Evolutionary conservation across 2,888 invertebrate genomes (phyloP), one percentile per base, ranked within the genome.

Genomic region (Trachelus iudaicus): DNA sequence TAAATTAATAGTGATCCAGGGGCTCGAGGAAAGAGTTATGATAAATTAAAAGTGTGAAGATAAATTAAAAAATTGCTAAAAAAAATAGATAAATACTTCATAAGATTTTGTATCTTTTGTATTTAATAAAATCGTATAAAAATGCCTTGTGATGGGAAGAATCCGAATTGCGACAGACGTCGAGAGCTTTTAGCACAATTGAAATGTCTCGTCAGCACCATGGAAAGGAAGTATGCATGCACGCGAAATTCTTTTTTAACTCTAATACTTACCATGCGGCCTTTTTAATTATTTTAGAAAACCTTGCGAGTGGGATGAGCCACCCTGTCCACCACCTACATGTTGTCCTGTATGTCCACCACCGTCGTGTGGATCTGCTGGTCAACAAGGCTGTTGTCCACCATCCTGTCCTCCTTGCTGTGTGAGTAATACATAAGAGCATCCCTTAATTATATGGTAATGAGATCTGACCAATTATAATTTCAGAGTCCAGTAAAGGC

Each of bases 61-160:
- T 40, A 40, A 40, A 15, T 69, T 69, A 69, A 69, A 69, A 69
- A 69, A 69, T 69, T n/a, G 69, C 6, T 40, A 40, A 40, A 40
- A 40, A 40, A 40, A 40, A 40, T 40, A 40, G 15, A 40, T 40
- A 40, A 40, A 40, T 40, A 15, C 6, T 40, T 15, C 6, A 6
- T 40, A 15, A 40, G 15, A 15, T 40, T 40, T 40, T 15, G 15
- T 40, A 40, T 15, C 40, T 40, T 15, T 40, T 15, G 15, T 0
- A 40, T 15, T 15, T 15, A 40, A 6, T 40, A 40, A 40, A 40
- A 40, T 40, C 40, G 15, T 15, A 40, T 40, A 12, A 69, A 83
- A 71, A 91, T 91, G 91, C 89, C 90, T 73, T 91, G 90, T 71
- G 90, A 90, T 77, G 90, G 90, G 40, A 90, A 89, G 78, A 91